Conservation (phyloP, 2,113 vertebrate genomes). For the Pseudonaja textilis region DNA sequence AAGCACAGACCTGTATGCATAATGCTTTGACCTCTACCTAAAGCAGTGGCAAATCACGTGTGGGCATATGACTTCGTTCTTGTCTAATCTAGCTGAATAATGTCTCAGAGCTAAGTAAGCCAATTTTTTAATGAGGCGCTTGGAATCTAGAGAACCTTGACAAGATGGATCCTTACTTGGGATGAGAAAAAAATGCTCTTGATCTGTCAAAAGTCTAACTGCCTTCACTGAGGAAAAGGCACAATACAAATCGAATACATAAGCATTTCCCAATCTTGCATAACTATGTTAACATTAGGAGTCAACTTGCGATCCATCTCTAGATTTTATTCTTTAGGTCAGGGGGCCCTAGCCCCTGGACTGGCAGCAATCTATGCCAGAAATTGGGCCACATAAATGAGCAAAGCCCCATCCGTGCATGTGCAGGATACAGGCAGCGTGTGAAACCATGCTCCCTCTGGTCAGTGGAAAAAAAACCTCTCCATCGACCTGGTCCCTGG, state of each 20-base stretch:
- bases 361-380: background rate
- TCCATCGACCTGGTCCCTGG: background rate
- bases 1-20: background rate
- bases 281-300: background rate
- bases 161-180: background rate
- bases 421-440: background rate
- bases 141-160: background rate
- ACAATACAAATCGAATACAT: background rate
- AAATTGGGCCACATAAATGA: background rate
- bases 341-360: accelerated
- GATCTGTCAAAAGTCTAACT: background rate
- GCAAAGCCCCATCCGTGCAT: background rate
- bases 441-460: background rate
- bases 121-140: background rate
- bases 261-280: background rate
- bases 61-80: background rate
- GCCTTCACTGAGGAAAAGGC: background rate
- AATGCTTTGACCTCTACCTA: background rate
- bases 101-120: background rate
- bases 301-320: background rate
- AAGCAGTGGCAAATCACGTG: background rate
- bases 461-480: background rate
- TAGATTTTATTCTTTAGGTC: background rate
- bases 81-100: background rate
- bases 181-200: background rate